Base-by-base conservation (phyloP, 2,888 invertebrate species). In the Meliscaeva auricollis region DNA sequence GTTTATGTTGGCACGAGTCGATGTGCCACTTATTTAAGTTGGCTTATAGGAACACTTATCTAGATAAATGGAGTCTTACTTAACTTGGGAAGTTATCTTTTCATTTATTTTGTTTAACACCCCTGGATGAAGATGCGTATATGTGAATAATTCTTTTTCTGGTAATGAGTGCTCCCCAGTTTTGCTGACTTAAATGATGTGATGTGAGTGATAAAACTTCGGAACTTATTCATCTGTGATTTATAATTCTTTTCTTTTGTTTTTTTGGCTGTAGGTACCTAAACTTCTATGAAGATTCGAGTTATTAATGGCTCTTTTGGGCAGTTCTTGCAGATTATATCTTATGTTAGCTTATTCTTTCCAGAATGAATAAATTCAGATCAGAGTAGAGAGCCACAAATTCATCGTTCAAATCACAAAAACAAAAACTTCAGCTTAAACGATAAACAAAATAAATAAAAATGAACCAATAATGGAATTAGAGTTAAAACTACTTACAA, bases 1-100 rank as follows among this genome's bases (percentile, higher is more conserved):
- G n/a, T n/a, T n/a, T n/a, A n/a, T n/a, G n/a, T 75, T 76, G 15
- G 68, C 52, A 54, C 26, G 9, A 68, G 50, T 30, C 30, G 7
- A 56, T 72, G 50, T 26, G 54, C 73, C 26, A 72, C 56, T 64
- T 64, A 48, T 41, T 75, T 62, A 46, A 46, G 38, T 48, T 64
- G 30, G n/a, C 44, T 54, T 15, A 48, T 72, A 8, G 15, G n/a
- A 32, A 17, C 38, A 74, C 50, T 68, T 60, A 74, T 50, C 60
- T 60, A 60, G 50, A 75, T 54, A 60, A 46, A 52, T 68, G 50
- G 60, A 15, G 17, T 9, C 38, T 38, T 38, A 38, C 38, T 38
- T 38, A 11, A 35, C 56, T 74, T 56, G 26, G 17, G 50, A 60
- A 48, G 35, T 35, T 32, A 32, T 54, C 15, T 13, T 13, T 46